Evolutionary conservation across 2,113 vertebrate species (phyloP), one percentile per base, ranked within the genome.

Genomic region (Gobius niger): DNA sequence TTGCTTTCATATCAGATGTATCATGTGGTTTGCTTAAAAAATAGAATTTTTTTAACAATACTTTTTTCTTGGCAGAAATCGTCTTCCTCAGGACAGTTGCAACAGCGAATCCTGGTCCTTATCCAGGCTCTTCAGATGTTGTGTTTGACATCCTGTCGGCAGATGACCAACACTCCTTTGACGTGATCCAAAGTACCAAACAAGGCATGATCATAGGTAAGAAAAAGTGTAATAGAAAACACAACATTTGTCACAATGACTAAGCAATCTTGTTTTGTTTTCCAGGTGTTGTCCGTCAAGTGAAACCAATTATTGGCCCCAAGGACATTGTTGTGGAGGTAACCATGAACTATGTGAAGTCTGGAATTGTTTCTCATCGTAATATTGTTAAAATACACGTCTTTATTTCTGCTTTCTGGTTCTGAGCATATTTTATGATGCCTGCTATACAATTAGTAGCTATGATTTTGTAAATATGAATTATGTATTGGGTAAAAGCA

Each of bases 361-460:
- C 92, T 0, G 94, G 94, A 0, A 81, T 92, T 49, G 82, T 96
- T 57, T 93, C 93, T 3, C 93, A 97, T 73, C 90, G 93, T 4
- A 96, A 96, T 3, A 67, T 95, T 0, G 92, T 96, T 83, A 78
- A 94, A 0, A 90, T 97, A 3, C 90, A 94, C 81, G 83, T 96
- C 87, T 94, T 96, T 9, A 89, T 95, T 66, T 96, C 95, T 0
- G 92, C 96, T 85, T 95, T 93, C 75, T 96, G 94, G 93, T 96
- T 96, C 90, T 97, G 89, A 96, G 53, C 3, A 15, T 63, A 34
- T 34, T 34, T 34, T 34, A 34, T 4, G 24, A 34, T 34, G 24
- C 24, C 24, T 34, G 24, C 5, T 34, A 34, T 34, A 34, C 24
- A 34, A 34, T 34, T 34, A 34, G 24, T 34, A n/a, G n/a, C n/a